A percentile compares a stretch with the other conserved stretches of the same genome.
Evolutionary conservation across 1,140 invertebrate genomes (phyloP).

Genomic region (Popillia japonica): DNA sequence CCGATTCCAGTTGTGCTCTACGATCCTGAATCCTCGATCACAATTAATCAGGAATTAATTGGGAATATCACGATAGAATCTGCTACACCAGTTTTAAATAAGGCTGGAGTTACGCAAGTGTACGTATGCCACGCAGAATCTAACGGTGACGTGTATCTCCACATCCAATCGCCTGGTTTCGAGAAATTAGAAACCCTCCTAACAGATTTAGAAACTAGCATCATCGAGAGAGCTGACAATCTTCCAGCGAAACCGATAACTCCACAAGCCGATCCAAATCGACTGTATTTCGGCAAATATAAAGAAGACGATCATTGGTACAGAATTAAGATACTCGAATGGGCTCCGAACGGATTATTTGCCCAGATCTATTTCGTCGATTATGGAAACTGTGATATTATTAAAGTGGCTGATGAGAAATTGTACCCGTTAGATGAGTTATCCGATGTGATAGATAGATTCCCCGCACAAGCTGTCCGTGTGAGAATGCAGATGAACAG

Average conservation of each 20-base stretch:
- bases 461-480: slow-evolving; percentile 62
- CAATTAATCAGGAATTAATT: slow-evolving; percentile 55
- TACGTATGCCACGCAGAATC: slow-evolving; percentile 58
- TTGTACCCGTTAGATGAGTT: slow-evolving; percentile 59
- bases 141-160: slow-evolving; percentile 62
- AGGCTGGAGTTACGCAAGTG: slow-evolving; percentile 55
- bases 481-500: slow-evolving; percentile 61
- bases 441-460: slow-evolving; percentile 56
- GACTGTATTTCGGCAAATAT: slow-evolving; percentile 59
- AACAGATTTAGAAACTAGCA: slow-evolving; percentile 49
- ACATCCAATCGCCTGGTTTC: slow-evolving; percentile 59
- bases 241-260: slow-evolving; percentile 43
- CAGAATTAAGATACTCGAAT: slow-evolving; percentile 54
- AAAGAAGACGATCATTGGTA: slow-evolving; percentile 57
- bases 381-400: slow-evolving; percentile 58
- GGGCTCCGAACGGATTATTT: slow-evolving; percentile 47
- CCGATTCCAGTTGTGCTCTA: slow-evolving; percentile 55
- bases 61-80: slow-evolving; percentile 49
- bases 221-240: slow-evolving; percentile 43
- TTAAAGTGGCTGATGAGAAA: slow-evolving; percentile 51
- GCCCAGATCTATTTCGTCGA: slow-evolving; percentile 61
- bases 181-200: slow-evolving; percentile 55
- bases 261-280: slow-evolving; percentile 46
- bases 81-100: slow-evolving; percentile 50
- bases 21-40: slow-evolving; percentile 48